A percentile compares a stretch with the other conserved stretches of the same genome.
Evolutionary conservation across 2,888 invertebrate genomes (phyloP).

Genomic region (Dichetophora obliterata): DNA sequence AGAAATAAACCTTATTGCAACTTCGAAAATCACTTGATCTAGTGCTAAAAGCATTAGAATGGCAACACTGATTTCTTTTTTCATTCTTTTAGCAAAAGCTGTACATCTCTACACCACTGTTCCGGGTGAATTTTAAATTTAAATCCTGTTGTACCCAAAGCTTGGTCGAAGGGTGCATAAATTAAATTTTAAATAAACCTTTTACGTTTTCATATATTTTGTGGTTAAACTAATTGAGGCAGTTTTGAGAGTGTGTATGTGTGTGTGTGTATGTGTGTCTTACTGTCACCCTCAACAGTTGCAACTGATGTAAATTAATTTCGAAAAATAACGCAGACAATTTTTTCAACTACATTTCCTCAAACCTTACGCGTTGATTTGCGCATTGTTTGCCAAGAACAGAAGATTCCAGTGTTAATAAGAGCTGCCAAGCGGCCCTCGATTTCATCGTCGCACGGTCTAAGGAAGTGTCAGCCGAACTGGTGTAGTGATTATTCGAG

Average conservation of each 20-base stretch:
- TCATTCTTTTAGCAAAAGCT: background rate
- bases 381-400: slow-evolving; percentile 38
- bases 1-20: no score
- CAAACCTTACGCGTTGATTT: slow-evolving; percentile 38
- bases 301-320: slow-evolving; percentile 54
- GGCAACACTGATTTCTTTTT: no score
- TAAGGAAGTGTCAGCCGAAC: slow-evolving; percentile 12
- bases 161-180: slow-evolving; percentile 67
- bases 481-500: slow-evolving; percentile 26
- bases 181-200: slow-evolving; percentile 67
- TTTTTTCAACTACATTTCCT: slow-evolving; percentile 40
- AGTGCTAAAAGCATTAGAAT: no score
- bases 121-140: background rate
- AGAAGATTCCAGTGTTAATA: background rate
- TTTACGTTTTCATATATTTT: slow-evolving; percentile 61
- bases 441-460: background rate
- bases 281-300: slow-evolving; percentile 22
- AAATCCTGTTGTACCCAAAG: background rate
- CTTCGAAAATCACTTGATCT: no score
- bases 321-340: slow-evolving; percentile 55
- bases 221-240: slow-evolving; percentile 70
- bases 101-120: slow-evolving; percentile 30
- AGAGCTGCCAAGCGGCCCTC: background rate
- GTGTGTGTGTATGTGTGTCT: slow-evolving; percentile 1
- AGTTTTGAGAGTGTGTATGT: slow-evolving; percentile 50